Evolutionary conservation across 2,797 vertebrate genomes (phyloP).

Genomic region (Echeneis naucrates): DNA sequence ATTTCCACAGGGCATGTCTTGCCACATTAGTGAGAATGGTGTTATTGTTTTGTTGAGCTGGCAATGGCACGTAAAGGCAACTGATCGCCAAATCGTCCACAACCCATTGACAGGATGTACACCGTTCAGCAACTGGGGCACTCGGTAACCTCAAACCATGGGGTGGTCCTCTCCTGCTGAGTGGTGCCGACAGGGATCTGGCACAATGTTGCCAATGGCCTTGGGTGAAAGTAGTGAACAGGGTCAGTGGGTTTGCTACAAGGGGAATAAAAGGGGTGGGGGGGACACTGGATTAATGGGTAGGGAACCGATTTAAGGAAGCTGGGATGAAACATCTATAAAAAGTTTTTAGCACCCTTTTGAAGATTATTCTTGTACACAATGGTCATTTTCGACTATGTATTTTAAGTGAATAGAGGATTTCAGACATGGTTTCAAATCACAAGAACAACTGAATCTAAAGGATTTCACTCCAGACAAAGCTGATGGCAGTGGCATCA

Average conservation of each 20-base stretch:
- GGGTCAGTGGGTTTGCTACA: slow-evolving; percentile 56
- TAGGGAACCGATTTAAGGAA: slow-evolving; percentile 16
- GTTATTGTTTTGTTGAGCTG: slow-evolving; percentile 56
- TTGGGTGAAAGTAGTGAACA: slow-evolving; percentile 8
- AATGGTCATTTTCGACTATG: too few species aligned
- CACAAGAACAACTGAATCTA: too few species aligned
- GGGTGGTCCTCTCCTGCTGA: slow-evolving; percentile 49
- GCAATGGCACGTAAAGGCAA: slow-evolving; percentile 52
- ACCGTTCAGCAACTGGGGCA: slow-evolving; percentile 17
- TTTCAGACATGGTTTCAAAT: too few species aligned
- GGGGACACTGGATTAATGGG: slow-evolving; percentile 28
- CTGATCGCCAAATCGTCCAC: slow-evolving; percentile 22
- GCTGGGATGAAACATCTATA: slow-evolving; percentile 1
- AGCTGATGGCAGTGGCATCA: too few species aligned
- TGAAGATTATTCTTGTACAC: too few species aligned
- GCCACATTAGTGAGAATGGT: slow-evolving; percentile 66
- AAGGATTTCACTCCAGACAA: not conserved
- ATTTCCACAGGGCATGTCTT: slow-evolving; percentile 64
- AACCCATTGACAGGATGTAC: slow-evolving; percentile 25
- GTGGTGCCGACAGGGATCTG: slow-evolving; percentile 27
- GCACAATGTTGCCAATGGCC: slow-evolving; percentile 19
- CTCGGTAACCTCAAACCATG: slow-evolving; percentile 42
- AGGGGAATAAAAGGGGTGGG: slow-evolving; percentile 42
- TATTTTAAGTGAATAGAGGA: too few species aligned
- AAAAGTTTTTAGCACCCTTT: too few species aligned